phyloP scores from a whole-genome alignment of 2,113 vertebrate genomes.

The Cheirogaleus medius region DNA sequence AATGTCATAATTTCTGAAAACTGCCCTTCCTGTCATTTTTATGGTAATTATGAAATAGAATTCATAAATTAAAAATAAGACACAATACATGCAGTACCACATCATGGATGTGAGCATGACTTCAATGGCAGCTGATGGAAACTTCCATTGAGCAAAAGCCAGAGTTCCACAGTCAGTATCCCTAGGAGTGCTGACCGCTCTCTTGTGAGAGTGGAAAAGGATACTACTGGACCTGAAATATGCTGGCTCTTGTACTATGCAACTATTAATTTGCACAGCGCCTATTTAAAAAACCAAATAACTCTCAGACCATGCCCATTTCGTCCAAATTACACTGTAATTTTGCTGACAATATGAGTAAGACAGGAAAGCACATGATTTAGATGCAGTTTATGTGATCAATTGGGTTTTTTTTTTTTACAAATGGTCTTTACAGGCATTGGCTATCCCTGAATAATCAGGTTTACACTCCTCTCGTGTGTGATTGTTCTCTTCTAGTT shows the following conservation, averaged over 20 bases:
- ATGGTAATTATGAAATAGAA: slow-evolving; percentile 65
- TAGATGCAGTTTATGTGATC: neutral
- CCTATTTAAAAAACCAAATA: neutral
- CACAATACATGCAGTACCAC: neutral
- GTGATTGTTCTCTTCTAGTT: neutral
- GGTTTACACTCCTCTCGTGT: neutral
- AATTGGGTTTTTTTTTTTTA: neutral
- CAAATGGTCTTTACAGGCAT: neutral
- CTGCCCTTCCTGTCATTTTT: slow-evolving; percentile 68
- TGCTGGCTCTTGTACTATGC: neutral
- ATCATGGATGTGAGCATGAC: neutral
- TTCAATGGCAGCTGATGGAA: slow-evolving; percentile 8
- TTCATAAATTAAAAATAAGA: slow-evolving; percentile 71
- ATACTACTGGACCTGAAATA: neutral
- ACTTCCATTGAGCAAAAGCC: neutral
- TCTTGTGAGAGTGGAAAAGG: neutral
- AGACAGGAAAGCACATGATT: neutral
- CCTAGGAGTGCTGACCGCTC: neutral
- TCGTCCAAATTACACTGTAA: neutral
- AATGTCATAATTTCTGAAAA: slow-evolving; percentile 74
- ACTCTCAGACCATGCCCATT: neutral
- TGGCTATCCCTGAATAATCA: neutral
- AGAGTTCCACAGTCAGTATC: neutral
- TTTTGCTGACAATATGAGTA: neutral
- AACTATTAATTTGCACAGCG: neutral